phyloP scores from a whole-genome alignment of 2,888 invertebrate species.

The Hirudinaria manillensis region DNA sequence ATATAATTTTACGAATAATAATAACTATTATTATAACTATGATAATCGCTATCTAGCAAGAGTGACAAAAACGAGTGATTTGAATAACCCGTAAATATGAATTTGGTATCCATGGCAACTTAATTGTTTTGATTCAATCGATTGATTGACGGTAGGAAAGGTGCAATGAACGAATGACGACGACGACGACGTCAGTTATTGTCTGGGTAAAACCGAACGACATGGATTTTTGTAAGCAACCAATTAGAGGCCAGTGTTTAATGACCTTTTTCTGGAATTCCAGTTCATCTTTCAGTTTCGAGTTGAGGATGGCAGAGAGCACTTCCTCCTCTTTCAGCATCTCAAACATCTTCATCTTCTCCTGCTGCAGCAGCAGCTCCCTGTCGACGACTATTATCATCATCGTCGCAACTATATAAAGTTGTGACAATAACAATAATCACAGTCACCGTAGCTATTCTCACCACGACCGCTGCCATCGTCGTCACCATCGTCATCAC shows the following conservation, averaged over 20 bases:
- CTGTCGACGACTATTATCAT: conserved; percentile 12
- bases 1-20: background rate
- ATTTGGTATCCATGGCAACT: too few relatives aligned
- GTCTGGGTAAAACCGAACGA: too few relatives aligned
- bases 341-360: conserved; percentile 24
- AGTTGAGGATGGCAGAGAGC: conserved; percentile 11
- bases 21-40: background rate
- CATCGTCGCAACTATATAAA: background rate
- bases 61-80: too few relatives aligned
- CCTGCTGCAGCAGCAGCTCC: conserved; percentile 19
- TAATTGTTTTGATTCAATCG: too few relatives aligned
- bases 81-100: too few relatives aligned
- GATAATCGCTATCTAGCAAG: too few relatives aligned
- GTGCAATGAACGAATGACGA: too few relatives aligned
- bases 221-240: too few relatives aligned
- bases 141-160: too few relatives aligned
- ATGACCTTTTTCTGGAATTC: conserved; percentile 27
- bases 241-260: background rate
- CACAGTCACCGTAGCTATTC: background rate
- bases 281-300: conserved; percentile 20
- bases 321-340: conserved; percentile 21
- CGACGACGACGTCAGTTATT: too few relatives aligned
- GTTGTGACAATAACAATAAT: background rate
- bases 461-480: background rate
- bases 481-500: background rate